Base-by-base conservation (phyloP, 2,888 invertebrate species). In the Odontomyia ornata region DNA sequence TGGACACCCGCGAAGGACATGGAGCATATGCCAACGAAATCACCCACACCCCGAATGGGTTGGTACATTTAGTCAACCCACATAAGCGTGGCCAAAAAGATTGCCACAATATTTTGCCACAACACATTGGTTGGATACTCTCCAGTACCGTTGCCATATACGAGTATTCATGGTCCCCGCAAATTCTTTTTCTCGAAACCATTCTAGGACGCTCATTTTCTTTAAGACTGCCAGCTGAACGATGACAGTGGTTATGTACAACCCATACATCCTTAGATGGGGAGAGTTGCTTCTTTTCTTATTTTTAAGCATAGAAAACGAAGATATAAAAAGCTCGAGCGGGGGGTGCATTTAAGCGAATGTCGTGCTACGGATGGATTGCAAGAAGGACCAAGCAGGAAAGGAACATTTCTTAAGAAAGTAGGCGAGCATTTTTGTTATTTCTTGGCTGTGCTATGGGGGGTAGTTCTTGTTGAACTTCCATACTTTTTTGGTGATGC, bases 91-190 rank as follows among this genome's bases (percentile, higher is more conserved):
- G 76, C 65, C 36, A 64, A 76, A 72, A 62, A 76, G 80, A 80
- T 80, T 80, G 81, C 82, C 82, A 81, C 82, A 82, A 81, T 81
- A 82, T 82, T 82, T 81, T 80, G 82, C 82, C 82, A 80, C 82
- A 82, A 82, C 80, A 82, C 82, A 82, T 82, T 82, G 82, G 82
- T 81, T 78, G 81, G 80, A 81, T 80, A 80, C 80, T 79, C 78
- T 78, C 80, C 80, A 57, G 69, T 79, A 79, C 79, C 69, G 25
- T 47, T 18, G 36, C 30, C 73, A 73, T 73, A 73, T 36, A n/a
- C n/a, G n/a, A n/a, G n/a, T 72, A 73, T 73, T 64, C 75, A 75
- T 64, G 75, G 75, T 75, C 25, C 15, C 64, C 64, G 36, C 75
- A 64, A 75, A 75, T 75, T 64, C 75, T 64, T 75, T 75, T 47